Percentiles rank a stretch among this genome's conserved stretches.
phyloP scores from a whole-genome alignment of 2,888 invertebrate species.

The Campoplex nolae region DNA sequence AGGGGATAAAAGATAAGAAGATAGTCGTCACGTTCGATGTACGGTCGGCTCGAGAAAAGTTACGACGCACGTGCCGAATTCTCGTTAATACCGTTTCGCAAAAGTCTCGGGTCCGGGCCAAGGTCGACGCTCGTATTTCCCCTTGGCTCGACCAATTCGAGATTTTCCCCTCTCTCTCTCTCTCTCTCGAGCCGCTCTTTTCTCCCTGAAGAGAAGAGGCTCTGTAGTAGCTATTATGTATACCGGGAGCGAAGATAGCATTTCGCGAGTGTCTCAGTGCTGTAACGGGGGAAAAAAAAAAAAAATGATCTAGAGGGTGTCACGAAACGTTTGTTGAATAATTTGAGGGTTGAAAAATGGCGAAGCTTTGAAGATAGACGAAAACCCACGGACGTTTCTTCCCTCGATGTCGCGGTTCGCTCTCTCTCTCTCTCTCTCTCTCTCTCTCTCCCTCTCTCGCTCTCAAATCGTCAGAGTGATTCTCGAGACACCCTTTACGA shows the following conservation, averaged over 20 bases:
- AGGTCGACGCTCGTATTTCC: slow-evolving; percentile 72
- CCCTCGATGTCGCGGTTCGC: background rate
- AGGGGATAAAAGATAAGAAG: slow-evolving; percentile 17
- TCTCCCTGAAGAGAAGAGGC: background rate
- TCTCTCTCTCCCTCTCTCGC: background rate
- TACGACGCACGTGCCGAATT: slow-evolving; percentile 81
- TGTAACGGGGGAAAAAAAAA: background rate
- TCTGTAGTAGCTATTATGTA: background rate
- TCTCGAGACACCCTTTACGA: slow-evolving; percentile 5
- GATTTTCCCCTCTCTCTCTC: slow-evolving; percentile 17
- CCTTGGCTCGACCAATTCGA: slow-evolving; percentile 41
- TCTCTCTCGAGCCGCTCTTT: background rate
- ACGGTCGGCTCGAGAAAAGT: slow-evolving; percentile 73
- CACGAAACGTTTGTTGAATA: background rate
- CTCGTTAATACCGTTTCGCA: slow-evolving; percentile 77
- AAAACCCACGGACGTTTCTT: background rate
- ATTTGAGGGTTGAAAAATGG: background rate
- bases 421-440: background rate
- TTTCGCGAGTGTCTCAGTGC: slow-evolving; percentile 33
- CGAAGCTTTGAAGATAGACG: background rate
- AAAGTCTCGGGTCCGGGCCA: slow-evolving; percentile 75
- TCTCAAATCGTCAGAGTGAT: background rate
- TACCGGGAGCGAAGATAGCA: slow-evolving; percentile 24
- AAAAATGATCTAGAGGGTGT: slow-evolving; percentile 4
- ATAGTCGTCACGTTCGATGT: slow-evolving; percentile 45